Base-by-base conservation (phyloP, 2,797 vertebrate species). In the Anas acuta region DNA sequence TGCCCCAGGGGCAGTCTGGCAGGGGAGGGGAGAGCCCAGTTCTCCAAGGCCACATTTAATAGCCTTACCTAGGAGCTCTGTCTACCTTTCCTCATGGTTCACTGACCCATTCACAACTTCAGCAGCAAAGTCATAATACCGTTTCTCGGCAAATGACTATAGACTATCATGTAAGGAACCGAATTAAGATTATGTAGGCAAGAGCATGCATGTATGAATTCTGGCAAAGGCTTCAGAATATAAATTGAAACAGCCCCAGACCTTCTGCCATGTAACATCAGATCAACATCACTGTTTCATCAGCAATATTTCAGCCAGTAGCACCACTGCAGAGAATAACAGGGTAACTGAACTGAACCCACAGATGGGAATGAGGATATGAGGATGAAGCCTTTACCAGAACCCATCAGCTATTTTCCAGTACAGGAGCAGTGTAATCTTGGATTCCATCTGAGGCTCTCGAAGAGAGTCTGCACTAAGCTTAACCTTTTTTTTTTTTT, bases 1-100 rank as follows among this genome's bases (percentile, higher is more conserved):
- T 25, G 2, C 57, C 7, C 4, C 10, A 8, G 0, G 0, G n/a
- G 18, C 18, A 72, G 28, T 39, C 51, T 66, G 51, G 45, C 23
- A 73, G 43, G 25, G n/a, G 15, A 47, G 81, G 65, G 70, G 60
- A 30, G 12, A 70, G 32, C 3, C 32, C 47, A 53, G 10, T 45
- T 79, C 78, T 78, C 77, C 66, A 81, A 43, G 43, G 25, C 62
- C 18, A 35, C 67, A 13, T 41, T 45, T 58, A 58, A 43, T 14
- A 32, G 39, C 32, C 54, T 57, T 58, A 71, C 39, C n/a, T 26
- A 23, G 33, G 32, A 45, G 39, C 32, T 75, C 39, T 39, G 26
- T 22, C 47, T 39, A 16, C 37, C 15, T 54, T 65, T 79, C 17
- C 35, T 37, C 62, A 71, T 22, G 30, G 11, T 71, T 75, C 33